phyloP scores from a whole-genome alignment of 2,888 invertebrate genomes.

The Aporophyla nigra region DNA sequence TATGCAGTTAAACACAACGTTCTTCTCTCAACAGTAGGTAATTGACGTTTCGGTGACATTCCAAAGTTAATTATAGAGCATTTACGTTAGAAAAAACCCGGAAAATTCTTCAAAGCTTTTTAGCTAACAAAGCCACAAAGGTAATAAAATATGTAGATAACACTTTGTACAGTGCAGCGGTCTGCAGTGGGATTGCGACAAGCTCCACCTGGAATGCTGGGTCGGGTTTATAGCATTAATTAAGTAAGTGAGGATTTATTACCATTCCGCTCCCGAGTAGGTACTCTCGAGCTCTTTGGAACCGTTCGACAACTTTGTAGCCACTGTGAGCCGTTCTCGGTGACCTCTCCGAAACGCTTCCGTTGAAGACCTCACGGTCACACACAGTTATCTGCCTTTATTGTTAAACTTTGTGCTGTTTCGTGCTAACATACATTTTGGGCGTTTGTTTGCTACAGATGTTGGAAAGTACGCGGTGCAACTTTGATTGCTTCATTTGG shows the following conservation, averaged over 20 bases:
- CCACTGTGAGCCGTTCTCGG: slow-evolving; percentile 46
- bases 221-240: slow-evolving; percentile 75
- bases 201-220: slow-evolving; percentile 70
- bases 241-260: slow-evolving; percentile 73
- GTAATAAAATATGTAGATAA: slow-evolving; percentile 56
- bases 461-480: neutral
- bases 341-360: slow-evolving; percentile 59
- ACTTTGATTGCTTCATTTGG: slow-evolving; percentile 9
- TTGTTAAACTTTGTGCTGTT: slow-evolving; percentile 64
- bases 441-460: slow-evolving; percentile 24
- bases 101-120: slow-evolving; percentile 11
- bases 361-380: slow-evolving; percentile 55
- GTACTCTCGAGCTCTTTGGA: slow-evolving; percentile 49
- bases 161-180: slow-evolving; percentile 53
- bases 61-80: neutral
- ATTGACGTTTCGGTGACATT: neutral
- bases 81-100: neutral
- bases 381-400: slow-evolving; percentile 59
- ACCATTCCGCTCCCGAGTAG: slow-evolving; percentile 59
- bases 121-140: slow-evolving; percentile 24
- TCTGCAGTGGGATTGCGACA: slow-evolving; percentile 67
- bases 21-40: neutral
- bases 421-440: slow-evolving; percentile 40
- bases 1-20: neutral
- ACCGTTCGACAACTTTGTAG: slow-evolving; percentile 72